These are phyloP conservation scores for Pollimyrus isidori DNA, from an alignment of 2,113 vertebrate genomes.

Conservation along the genomic window DNA sequence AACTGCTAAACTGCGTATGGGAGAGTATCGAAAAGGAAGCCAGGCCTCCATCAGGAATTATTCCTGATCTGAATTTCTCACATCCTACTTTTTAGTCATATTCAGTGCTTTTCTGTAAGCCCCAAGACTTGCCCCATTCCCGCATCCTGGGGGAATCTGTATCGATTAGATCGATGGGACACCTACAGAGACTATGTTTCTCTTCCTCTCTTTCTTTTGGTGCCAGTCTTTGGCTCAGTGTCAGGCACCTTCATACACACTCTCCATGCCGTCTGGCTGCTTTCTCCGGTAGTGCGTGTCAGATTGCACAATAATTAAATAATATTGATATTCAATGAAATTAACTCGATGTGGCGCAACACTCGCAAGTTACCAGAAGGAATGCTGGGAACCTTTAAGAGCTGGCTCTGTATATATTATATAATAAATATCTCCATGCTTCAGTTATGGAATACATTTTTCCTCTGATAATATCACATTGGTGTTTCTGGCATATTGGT, in stretches of 20 bases:
- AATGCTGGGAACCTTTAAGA: slow-evolving; percentile 27
- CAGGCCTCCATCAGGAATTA: background rate
- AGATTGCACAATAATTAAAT: slow-evolving; percentile 97
- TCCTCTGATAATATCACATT: slow-evolving; percentile 44
- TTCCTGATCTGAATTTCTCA: background rate
- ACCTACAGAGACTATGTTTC: slow-evolving; percentile 61
- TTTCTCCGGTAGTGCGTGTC: slow-evolving; percentile 75
- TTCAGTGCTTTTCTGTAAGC: slow-evolving; percentile 75
- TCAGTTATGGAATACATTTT: slow-evolving; percentile 45
- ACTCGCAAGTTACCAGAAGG: slow-evolving; percentile 39
- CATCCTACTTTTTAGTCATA: slow-evolving; percentile 46
- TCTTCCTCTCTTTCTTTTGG: slow-evolving; percentile 54
- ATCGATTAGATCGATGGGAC: slow-evolving; percentile 61
- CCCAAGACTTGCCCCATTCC: slow-evolving; percentile 66
- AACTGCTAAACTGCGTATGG: background rate
- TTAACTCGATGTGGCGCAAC: slow-evolving; percentile 89
- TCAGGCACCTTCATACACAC: slow-evolving; percentile 55
- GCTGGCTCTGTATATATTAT: background rate
- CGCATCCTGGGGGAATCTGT: slow-evolving; percentile 66
- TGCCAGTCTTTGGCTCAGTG: slow-evolving; percentile 41
- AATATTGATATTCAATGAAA: slow-evolving; percentile 98
- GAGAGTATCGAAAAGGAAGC: background rate
- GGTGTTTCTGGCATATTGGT: slow-evolving; percentile 46
- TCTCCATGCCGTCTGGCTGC: slow-evolving; percentile 76
- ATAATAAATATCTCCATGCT: slow-evolving; percentile 11